Evolutionary conservation across 2,113 vertebrate genomes (phyloP).

Genomic region (Dasyornis broadbenti): DNA sequence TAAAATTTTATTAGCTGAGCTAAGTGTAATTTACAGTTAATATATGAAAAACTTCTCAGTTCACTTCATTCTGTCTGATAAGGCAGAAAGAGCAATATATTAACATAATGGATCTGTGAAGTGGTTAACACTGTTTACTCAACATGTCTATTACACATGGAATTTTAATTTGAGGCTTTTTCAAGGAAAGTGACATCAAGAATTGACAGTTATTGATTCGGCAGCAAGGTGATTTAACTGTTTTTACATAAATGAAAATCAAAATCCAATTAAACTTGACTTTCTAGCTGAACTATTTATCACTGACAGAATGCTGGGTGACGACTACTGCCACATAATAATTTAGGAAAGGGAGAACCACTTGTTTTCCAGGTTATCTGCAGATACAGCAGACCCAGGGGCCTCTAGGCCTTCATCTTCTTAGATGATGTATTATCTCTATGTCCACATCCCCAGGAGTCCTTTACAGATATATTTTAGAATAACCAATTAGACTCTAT

Average conservation of each 20-base stretch:
- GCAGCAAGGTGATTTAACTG: background rate
- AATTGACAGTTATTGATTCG: constrained; percentile 3
- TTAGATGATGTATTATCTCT: background rate
- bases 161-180: constrained; percentile 14
- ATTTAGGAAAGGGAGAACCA: background rate
- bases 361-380: background rate
- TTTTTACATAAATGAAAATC: background rate
- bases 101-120: constrained; percentile 48
- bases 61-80: constrained; percentile 54
- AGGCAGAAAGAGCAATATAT: constrained; percentile 38
- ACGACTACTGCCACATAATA: background rate
- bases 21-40: constrained; percentile 62
- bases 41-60: constrained; percentile 45
- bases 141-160: background rate
- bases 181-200: background rate
- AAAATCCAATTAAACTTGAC: constrained; percentile 10
- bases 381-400: background rate
- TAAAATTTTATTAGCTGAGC: constrained; percentile 57
- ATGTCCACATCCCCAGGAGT: no score
- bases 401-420: background rate
- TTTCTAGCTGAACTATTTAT: background rate
- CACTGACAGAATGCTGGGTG: background rate
- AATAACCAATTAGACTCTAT: background rate
- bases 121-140: constrained; percentile 52
- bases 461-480: background rate